phyloP scores from a whole-genome alignment of 2,797 vertebrate species.

The Neosilurus mollespiculum region DNA sequence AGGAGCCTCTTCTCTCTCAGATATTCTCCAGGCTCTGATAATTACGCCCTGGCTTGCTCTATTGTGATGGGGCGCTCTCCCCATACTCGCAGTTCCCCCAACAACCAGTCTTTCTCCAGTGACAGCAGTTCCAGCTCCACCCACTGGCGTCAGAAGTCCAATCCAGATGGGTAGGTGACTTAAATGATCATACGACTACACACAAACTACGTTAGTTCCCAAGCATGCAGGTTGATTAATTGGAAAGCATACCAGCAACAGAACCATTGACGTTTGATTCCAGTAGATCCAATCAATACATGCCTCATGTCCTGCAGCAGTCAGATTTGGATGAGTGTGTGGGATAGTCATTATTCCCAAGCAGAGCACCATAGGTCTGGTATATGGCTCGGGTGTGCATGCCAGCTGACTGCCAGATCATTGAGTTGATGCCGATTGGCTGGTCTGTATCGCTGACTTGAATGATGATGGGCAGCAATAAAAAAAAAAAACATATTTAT shows the following conservation, averaged over 20 bases:
- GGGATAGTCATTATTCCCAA: not conserved
- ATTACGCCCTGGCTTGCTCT: conserved; percentile 91
- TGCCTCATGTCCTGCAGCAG: not conserved
- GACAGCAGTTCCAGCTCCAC: conserved; percentile 77
- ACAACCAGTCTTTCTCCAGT: conserved; percentile 83
- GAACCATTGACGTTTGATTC: not conserved
- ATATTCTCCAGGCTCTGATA: conserved; percentile 89
- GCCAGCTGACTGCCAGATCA: too few relatives aligned
- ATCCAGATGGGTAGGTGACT: conserved; percentile 84
- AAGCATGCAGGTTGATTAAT: not conserved
- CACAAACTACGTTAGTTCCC: not conserved
- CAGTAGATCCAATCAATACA: not conserved
- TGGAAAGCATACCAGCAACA: not conserved
- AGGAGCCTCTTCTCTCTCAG: conserved; percentile 61
- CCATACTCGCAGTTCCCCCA: conserved; percentile 87
- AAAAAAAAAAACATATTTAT: too few relatives aligned
- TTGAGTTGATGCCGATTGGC: too few relatives aligned
- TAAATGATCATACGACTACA: not conserved
- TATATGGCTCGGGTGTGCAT: too few relatives aligned
- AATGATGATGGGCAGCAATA: too few relatives aligned
- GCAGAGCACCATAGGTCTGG: too few relatives aligned
- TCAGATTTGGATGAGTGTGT: not conserved
- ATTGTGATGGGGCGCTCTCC: conserved; percentile 87
- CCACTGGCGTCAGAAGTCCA: conserved; percentile 89
- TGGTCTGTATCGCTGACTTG: too few relatives aligned